These are phyloP conservation scores for Oithona nana DNA, from an alignment of 2,888 invertebrate species.

Conservation along the genomic window DNA sequence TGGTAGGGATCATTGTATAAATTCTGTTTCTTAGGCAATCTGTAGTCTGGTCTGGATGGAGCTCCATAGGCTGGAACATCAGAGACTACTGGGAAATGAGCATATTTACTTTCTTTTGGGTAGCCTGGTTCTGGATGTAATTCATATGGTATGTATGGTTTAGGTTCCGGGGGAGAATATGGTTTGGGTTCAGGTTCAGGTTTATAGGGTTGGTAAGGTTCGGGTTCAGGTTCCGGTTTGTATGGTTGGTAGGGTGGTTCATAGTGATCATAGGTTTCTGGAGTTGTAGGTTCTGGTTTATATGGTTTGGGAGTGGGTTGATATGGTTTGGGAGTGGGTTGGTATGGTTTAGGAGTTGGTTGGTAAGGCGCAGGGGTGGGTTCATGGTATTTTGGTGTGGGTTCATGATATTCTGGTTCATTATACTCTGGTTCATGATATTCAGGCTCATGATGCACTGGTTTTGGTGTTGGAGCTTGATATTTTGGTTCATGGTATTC, in stretches of 20 bases:
- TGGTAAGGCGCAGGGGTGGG: neutral
- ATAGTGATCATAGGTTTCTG: neutral
- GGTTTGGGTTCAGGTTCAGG: neutral
- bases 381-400: neutral
- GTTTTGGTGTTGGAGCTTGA: too few relatives aligned
- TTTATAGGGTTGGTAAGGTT: neutral
- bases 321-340: neutral
- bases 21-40: neutral
- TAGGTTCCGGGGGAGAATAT: too few relatives aligned
- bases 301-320: neutral
- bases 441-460: too few relatives aligned
- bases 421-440: too few relatives aligned
- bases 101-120: neutral
- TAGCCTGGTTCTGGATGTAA: too few relatives aligned
- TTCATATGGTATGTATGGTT: too few relatives aligned
- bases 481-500: too few relatives aligned
- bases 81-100: neutral
- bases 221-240: neutral
- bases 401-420: too few relatives aligned
- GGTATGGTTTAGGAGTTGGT: neutral
- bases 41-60: neutral
- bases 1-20: neutral
- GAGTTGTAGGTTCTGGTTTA: neutral
- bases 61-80: neutral
- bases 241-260: neutral